A percentile compares a stretch with the other conserved stretches of the same genome.
Conservation (phyloP, 2,113 vertebrate genomes). For the Tichodroma muraria region DNA sequence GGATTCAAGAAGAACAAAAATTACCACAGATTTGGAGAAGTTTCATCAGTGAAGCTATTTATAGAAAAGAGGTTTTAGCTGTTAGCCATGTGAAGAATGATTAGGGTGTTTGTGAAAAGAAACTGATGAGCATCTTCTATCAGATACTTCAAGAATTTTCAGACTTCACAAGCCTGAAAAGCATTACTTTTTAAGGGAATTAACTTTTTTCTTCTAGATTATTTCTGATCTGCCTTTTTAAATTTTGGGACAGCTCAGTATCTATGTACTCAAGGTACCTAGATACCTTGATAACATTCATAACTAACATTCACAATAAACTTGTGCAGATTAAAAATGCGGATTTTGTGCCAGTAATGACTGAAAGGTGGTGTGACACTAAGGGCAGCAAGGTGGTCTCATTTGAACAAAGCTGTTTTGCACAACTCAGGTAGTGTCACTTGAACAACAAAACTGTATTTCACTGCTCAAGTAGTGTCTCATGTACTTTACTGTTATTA, state of each 20-base stretch:
- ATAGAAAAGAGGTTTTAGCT: neutral
- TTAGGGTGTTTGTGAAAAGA: neutral
- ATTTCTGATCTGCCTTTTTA: neutral
- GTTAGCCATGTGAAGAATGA: neutral
- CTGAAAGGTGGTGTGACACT: neutral
- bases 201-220: neutral
- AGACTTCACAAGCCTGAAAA: neutral
- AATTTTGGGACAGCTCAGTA: neutral
- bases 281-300: neutral
- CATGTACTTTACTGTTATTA: neutral
- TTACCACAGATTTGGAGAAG: neutral
- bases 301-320: neutral
- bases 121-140: neutral
- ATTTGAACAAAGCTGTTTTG: neutral
- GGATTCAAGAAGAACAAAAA: neutral
- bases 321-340: neutral
- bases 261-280: neutral
- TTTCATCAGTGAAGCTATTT: neutral
- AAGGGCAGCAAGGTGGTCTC: neutral
- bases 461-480: neutral
- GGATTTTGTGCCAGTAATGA: neutral
- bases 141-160: neutral
- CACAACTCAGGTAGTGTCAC: neutral
- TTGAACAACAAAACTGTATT: neutral
- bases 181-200: neutral